Percentiles rank a stretch among this genome's conserved stretches.
Evolutionary conservation across 1,140 invertebrate genomes (phyloP).

Genomic region (Drosophila sucinea): DNA sequence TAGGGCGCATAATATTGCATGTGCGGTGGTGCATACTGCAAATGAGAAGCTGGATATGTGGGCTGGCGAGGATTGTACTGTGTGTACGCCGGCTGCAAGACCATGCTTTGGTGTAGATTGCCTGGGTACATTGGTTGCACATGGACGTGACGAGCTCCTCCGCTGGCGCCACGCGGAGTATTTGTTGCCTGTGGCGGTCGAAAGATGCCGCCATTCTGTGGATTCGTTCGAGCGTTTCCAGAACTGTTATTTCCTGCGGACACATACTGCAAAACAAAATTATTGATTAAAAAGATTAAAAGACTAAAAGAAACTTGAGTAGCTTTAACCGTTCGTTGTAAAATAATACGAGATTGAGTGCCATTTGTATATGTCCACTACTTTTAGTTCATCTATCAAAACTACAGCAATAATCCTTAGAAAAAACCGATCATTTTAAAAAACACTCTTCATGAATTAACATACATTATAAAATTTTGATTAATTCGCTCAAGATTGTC

Average conservation of each 20-base stretch:
- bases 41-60: conserved; percentile 56
- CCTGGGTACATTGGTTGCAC: conserved; percentile 66
- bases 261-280: conserved; percentile 56
- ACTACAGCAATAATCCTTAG: neutral
- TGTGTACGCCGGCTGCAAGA: conserved; percentile 59
- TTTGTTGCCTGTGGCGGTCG: conserved; percentile 59
- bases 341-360: no score
- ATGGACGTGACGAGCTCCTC: conserved; percentile 58
- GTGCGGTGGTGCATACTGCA: conserved; percentile 61
- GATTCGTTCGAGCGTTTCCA: conserved; percentile 62
- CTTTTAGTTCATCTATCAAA: neutral
- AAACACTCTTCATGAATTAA: no score
- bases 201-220: conserved; percentile 60
- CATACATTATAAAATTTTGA: no score
- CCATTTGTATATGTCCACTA: neutral
- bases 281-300: no score
- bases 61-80: conserved; percentile 66
- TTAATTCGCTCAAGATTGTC: neutral
- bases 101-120: conserved; percentile 53
- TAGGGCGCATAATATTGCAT: conserved; percentile 61
- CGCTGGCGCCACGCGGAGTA: conserved; percentile 48
- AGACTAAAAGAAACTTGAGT: no score
- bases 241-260: conserved; percentile 64
- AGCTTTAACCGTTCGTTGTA: no score
- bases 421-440: no score